Conservation (phyloP, 2,888 invertebrate genomes). For the Ormyrus rosae region DNA sequence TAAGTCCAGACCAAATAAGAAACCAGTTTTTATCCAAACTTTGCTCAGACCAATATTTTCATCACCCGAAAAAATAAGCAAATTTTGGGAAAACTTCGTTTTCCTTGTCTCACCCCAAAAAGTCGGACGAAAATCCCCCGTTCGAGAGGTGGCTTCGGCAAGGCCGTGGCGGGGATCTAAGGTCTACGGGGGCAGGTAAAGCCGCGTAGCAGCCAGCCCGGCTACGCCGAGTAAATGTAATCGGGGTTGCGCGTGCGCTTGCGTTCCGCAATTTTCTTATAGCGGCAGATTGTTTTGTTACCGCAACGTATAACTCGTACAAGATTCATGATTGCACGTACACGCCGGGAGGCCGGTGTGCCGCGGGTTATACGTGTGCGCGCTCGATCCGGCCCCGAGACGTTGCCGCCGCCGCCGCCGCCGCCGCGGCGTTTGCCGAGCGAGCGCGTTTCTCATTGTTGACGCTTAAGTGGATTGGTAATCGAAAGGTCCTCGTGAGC, state of each 20-base stretch:
- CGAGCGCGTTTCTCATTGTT: conserved; percentile 58
- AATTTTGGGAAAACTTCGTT: too few relatives aligned
- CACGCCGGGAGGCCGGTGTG: background rate
- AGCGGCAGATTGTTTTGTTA: conserved; percentile 57
- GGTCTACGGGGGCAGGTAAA: too few relatives aligned
- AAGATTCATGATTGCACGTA: conserved; percentile 58
- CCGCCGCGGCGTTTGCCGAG: conserved; percentile 4
- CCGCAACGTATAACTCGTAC: conserved; percentile 57
- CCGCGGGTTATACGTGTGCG: background rate
- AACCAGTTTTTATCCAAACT: too few relatives aligned
- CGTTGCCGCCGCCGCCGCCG: too few relatives aligned
- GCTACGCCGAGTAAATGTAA: conserved; percentile 48
- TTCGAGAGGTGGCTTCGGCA: too few relatives aligned
- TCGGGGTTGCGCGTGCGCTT: conserved; percentile 50
- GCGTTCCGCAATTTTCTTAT: conserved; percentile 58
- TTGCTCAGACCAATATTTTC: too few relatives aligned
- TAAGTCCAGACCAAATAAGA: too few relatives aligned
- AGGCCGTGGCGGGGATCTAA: too few relatives aligned
- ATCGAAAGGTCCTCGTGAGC: conserved; percentile 57
- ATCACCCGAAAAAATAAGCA: too few relatives aligned
- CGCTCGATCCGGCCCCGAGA: background rate
- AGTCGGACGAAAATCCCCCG: too few relatives aligned
- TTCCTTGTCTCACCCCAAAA: too few relatives aligned
- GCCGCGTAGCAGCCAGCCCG: too few relatives aligned
- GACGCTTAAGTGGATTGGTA: conserved; percentile 62